A percentile compares a stretch with the other conserved stretches of the same genome.
Conservation (phyloP, 2,888 invertebrate species). For the Hemaris fuciformis region DNA sequence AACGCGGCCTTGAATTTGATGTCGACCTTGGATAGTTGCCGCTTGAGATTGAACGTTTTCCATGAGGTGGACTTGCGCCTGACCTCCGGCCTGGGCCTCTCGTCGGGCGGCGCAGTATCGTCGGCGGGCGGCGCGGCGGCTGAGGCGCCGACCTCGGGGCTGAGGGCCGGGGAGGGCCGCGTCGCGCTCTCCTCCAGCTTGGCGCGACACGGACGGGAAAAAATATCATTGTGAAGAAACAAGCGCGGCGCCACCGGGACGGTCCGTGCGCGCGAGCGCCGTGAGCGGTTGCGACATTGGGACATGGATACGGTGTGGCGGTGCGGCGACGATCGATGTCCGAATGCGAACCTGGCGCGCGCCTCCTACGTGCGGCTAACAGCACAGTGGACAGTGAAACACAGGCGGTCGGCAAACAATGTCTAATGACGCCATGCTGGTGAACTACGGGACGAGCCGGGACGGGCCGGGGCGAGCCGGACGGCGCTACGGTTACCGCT, state of each 20-base stretch:
- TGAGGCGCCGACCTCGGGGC: constrained; percentile 34
- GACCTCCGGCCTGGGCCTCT: constrained; percentile 62
- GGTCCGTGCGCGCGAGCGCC: constrained; percentile 20
- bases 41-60: constrained; percentile 90
- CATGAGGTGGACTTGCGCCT: constrained; percentile 86
- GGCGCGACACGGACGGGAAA: constrained; percentile 54
- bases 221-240: constrained; percentile 54
- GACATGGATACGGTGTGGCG: constrained; percentile 22
- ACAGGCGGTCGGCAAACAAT: constrained; percentile 57
- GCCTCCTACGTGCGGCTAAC: constrained; percentile 20
- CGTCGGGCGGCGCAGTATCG: constrained; percentile 40
- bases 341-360: constrained; percentile 21
- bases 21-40: constrained; percentile 90
- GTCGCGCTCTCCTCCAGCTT: constrained; percentile 59
- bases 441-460: constrained; percentile 61
- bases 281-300: constrained; percentile 25
- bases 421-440: constrained; percentile 70
- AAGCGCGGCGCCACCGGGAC: constrained; percentile 17
- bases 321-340: constrained; percentile 20
- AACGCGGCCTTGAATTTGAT: constrained; percentile 87
- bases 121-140: neutral
- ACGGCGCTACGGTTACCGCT: constrained; percentile 55
- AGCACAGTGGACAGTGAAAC: constrained; percentile 39
- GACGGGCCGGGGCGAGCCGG: constrained; percentile 21
- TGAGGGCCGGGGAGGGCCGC: constrained; percentile 32